phyloP scores from a whole-genome alignment of 2,113 vertebrate genomes.

The Sapayoa aenigma region DNA sequence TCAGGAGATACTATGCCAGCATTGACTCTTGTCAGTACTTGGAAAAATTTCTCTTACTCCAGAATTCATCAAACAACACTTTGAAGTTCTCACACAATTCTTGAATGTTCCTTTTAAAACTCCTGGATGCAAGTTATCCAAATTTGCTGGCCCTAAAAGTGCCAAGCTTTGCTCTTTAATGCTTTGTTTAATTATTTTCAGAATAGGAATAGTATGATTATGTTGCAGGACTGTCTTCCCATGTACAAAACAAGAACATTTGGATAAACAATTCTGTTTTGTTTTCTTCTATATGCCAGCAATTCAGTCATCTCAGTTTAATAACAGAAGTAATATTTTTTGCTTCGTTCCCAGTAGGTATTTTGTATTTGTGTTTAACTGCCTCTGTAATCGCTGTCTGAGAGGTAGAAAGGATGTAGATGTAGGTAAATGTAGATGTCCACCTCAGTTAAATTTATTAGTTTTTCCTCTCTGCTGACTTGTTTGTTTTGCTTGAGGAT shows the following conservation, averaged over 20 bases:
- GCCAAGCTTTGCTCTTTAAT: neutral
- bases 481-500: neutral
- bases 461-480: neutral
- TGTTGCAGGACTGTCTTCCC: neutral
- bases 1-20: too few relatives aligned
- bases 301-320: neutral
- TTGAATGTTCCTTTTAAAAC: neutral
- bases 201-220: neutral
- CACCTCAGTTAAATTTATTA: neutral
- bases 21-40: neutral
- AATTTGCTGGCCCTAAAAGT: neutral
- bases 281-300: neutral
- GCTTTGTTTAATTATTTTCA: neutral
- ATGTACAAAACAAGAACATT: neutral
- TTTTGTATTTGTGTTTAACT: neutral
- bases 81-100: neutral
- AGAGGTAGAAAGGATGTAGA: neutral
- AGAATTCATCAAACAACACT: rapidly evolving
- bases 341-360: neutral
- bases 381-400: neutral
- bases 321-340: neutral
- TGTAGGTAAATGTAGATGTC: neutral
- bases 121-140: neutral
- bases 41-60: neutral
- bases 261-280: neutral